phyloP scores from a whole-genome alignment of 2,113 vertebrate species.

The western clawed frog (Xenopus tropicalis) region DNA sequence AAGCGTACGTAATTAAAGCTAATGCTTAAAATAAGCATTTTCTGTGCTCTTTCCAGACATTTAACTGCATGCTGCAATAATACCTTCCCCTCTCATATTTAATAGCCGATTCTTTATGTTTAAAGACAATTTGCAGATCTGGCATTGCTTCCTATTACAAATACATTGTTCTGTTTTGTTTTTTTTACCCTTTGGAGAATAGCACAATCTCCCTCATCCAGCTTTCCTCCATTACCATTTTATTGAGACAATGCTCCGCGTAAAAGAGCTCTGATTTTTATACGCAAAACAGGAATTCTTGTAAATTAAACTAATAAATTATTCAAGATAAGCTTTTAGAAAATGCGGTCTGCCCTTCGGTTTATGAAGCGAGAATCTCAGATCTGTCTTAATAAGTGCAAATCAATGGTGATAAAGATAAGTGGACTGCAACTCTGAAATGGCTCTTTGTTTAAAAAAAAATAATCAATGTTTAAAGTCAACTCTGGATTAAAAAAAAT shows the following conservation, averaged over 20 bases:
- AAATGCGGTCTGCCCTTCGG: neutral
- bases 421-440: neutral
- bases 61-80: neutral
- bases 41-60: neutral
- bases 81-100: neutral
- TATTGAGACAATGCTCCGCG: neutral
- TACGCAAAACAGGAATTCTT: neutral
- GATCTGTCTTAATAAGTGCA: slow-evolving; percentile 3
- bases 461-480: neutral
- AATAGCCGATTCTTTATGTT: neutral
- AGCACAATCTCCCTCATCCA: too few relatives aligned
- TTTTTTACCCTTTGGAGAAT: too few relatives aligned
- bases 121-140: too few relatives aligned
- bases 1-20: neutral
- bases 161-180: too few relatives aligned
- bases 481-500: neutral
- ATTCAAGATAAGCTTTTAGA: slow-evolving; percentile 1
- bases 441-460: neutral
- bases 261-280: neutral
- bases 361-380: neutral
- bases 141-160: too few relatives aligned
- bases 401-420: slow-evolving; percentile 5
- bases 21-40: neutral
- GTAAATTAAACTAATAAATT: neutral
- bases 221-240: too few relatives aligned